Evolutionary conservation across 2,797 vertebrate genomes (phyloP).

Genomic region (Acanthurus leucopareius): DNA sequence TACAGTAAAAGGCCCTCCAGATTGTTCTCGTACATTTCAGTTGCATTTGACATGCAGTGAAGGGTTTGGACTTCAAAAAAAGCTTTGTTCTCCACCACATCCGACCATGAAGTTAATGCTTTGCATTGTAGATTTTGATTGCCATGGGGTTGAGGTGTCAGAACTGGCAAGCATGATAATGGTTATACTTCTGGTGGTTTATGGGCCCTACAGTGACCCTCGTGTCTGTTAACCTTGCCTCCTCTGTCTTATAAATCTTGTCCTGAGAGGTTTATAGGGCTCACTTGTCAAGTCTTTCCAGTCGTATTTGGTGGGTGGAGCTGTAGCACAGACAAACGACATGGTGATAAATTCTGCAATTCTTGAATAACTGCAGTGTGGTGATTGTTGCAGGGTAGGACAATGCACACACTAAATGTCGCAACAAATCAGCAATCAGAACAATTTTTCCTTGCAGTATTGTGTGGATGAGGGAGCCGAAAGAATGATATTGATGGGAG

Average conservation of each 20-base stretch:
- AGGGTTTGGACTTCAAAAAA: slow-evolving; percentile 74
- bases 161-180: slow-evolving; percentile 74
- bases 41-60: slow-evolving; percentile 69
- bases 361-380: slow-evolving; percentile 50
- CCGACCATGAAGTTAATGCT: slow-evolving; percentile 40
- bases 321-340: slow-evolving; percentile 52
- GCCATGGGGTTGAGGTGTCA: slow-evolving; percentile 65
- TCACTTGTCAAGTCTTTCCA: slow-evolving; percentile 69
- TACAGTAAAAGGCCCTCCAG: slow-evolving; percentile 68
- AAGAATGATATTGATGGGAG: background rate
- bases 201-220: slow-evolving; percentile 78
- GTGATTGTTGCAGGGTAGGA: slow-evolving; percentile 31
- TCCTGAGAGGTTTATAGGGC: slow-evolving; percentile 74
- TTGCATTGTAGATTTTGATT: slow-evolving; percentile 64
- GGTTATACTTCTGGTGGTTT: slow-evolving; percentile 75
- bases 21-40: slow-evolving; percentile 73
- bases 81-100: slow-evolving; percentile 47
- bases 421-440: slow-evolving; percentile 58
- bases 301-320: slow-evolving; percentile 74
- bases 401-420: slow-evolving; percentile 48
- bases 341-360: slow-evolving; percentile 68
- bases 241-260: slow-evolving; percentile 76
- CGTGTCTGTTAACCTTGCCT: slow-evolving; percentile 82
- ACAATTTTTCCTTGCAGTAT: slow-evolving; percentile 20
- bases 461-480: slow-evolving; percentile 1